These are phyloP conservation scores for Nemotelus nigrinus DNA, from an alignment of 2,888 invertebrate genomes.

Conservation along the genomic window DNA sequence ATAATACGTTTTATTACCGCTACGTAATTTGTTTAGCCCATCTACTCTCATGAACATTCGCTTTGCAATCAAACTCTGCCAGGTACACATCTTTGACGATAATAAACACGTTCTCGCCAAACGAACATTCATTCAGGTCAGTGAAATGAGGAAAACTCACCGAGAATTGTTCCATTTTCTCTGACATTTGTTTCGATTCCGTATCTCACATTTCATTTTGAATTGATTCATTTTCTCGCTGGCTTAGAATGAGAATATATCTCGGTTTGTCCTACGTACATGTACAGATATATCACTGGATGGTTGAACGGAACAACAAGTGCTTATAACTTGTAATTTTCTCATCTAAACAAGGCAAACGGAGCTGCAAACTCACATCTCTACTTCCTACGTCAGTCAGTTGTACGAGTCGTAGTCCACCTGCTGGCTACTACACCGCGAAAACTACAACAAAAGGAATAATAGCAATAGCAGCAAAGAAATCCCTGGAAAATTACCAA, in stretches of 20 bases:
- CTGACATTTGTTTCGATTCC: neutral
- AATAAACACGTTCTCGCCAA: conserved; percentile 10
- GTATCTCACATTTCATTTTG: neutral
- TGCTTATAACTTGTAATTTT: conserved; percentile 32
- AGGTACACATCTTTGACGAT: neutral
- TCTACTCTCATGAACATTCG: conserved; percentile 3
- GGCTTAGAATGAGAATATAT: too few species aligned
- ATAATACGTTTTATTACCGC: neutral
- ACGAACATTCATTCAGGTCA: conserved; percentile 18
- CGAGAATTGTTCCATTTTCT: neutral
- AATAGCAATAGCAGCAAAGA: neutral
- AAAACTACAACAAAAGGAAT: neutral
- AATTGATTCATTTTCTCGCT: conserved; percentile 12
- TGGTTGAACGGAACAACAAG: neutral
- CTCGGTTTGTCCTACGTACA: too few species aligned
- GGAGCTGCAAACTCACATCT: conserved; percentile 13
- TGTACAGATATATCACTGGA: too few species aligned
- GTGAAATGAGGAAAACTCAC: conserved; percentile 15
- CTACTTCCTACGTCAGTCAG: neutral
- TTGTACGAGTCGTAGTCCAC: neutral
- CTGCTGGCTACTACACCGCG: neutral
- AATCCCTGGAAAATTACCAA: too few species aligned
- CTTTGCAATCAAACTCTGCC: neutral
- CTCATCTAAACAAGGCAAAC: neutral
- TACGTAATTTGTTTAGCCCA: conserved; percentile 5